phyloP scores from a whole-genome alignment of 2,888 invertebrate genomes.

The Achlya flavicornis region DNA sequence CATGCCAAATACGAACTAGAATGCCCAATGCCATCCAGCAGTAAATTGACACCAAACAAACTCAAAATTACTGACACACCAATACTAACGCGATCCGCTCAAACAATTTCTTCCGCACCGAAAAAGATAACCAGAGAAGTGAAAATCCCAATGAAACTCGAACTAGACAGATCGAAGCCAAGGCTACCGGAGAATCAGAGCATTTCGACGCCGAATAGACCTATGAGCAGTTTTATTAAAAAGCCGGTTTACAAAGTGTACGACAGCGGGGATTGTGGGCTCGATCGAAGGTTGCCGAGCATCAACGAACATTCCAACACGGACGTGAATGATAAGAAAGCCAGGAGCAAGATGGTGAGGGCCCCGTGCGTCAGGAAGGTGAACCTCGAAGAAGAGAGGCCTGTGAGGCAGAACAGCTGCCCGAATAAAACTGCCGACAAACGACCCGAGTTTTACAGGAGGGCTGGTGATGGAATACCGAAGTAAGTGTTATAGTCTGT shows the following conservation, averaged over 20 bases:
- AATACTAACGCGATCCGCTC: neutral
- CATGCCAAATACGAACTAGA: conserved; percentile 27
- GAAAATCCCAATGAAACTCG: neutral
- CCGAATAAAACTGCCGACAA: conserved; percentile 54
- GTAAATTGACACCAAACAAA: neutral
- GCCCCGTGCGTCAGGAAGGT: conserved; percentile 47
- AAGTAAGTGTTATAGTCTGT: conserved; percentile 45
- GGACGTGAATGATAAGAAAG: conserved; percentile 40
- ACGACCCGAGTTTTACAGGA: conserved; percentile 61
- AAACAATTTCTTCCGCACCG: neutral
- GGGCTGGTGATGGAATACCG: conserved; percentile 65
- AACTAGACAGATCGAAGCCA: neutral
- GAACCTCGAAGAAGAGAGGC: conserved; percentile 43
- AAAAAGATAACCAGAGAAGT: neutral
- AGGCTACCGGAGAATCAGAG: neutral
- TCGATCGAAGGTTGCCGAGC: conserved; percentile 60
- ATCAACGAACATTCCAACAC: conserved; percentile 72
- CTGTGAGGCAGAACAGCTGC: conserved; percentile 51
- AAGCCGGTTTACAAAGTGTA: conserved; percentile 53
- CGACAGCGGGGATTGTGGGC: conserved; percentile 65
- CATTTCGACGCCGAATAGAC: conserved; percentile 13
- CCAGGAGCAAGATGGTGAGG: conserved; percentile 30
- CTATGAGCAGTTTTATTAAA: conserved; percentile 32
- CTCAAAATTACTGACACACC: neutral
- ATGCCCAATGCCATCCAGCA: neutral